phyloP scores from a whole-genome alignment of 2,797 vertebrate genomes.

The Eurystomus glaucurus region DNA sequence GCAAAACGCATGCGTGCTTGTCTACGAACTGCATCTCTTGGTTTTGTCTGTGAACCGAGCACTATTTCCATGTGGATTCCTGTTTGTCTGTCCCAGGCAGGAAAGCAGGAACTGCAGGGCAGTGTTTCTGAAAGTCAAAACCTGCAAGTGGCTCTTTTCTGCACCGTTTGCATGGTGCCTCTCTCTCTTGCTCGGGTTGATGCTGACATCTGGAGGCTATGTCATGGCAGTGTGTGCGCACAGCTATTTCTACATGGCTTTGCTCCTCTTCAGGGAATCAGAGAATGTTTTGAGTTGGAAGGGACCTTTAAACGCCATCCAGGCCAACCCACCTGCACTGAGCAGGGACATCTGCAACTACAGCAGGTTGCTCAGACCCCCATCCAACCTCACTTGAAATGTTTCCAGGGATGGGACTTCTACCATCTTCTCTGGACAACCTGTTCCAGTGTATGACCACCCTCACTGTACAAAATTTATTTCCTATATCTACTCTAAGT shows the following conservation, averaged over 20 bases:
- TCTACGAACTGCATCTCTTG: background rate
- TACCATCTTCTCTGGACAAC: background rate
- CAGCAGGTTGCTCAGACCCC: background rate
- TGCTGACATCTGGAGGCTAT: slow-evolving; percentile 78
- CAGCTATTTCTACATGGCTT: background rate
- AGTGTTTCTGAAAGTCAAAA: background rate
- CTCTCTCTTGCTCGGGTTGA: slow-evolving; percentile 51
- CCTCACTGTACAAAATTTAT: background rate
- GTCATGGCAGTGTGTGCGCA: background rate
- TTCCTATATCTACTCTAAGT: background rate
- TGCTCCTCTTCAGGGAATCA: background rate
- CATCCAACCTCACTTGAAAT: background rate
- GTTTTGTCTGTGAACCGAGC: background rate
- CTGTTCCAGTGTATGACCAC: background rate
- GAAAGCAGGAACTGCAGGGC: background rate
- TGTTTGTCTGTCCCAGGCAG: too few species aligned
- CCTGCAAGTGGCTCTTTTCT: background rate
- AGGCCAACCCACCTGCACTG: background rate
- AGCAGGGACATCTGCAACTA: background rate
- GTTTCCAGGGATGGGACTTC: background rate
- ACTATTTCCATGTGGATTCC: background rate
- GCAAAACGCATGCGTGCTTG: fast-evolving
- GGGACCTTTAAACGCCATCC: background rate
- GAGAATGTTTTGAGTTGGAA: background rate
- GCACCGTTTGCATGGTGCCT: fast-evolving